Evolutionary conservation across 1,140 invertebrate species (phyloP).

Genomic region (Drosophila albomicans): DNA sequence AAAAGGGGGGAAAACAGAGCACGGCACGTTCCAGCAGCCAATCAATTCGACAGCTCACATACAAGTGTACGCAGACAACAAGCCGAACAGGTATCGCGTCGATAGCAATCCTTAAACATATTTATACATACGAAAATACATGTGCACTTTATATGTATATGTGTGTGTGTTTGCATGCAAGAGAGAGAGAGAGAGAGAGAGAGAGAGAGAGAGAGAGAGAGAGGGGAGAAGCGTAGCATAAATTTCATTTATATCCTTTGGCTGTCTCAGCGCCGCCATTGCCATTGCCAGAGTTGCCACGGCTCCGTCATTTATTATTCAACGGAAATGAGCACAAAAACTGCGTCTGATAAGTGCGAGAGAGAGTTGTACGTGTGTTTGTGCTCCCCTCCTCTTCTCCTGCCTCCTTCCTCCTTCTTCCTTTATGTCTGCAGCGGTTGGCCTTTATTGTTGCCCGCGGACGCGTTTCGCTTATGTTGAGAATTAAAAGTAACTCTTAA

Average conservation of each 20-base stretch:
- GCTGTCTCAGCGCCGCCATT: conserved; percentile 21
- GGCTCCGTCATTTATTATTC: conserved; percentile 63
- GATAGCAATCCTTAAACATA: conserved; percentile 25
- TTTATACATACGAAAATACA: background rate
- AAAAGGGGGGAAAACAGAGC: background rate
- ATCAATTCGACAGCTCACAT: conserved; percentile 69
- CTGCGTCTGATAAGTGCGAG: conserved; percentile 32
- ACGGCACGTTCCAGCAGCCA: conserved; percentile 61
- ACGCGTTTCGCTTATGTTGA: conserved; percentile 61
- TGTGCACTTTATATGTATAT: background rate
- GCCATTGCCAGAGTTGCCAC: conserved; percentile 33
- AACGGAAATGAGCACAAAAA: conserved; percentile 67
- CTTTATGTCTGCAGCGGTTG: conserved; percentile 35
- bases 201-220: background rate
- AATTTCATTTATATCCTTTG: conserved; percentile 57
- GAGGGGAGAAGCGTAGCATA: conserved; percentile 19
- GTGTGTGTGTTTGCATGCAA: conserved; percentile 12
- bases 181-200: background rate
- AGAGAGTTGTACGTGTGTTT: conserved; percentile 16
- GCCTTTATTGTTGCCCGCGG: conserved; percentile 62
- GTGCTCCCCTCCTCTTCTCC: background rate
- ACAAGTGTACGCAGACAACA: conserved; percentile 18
- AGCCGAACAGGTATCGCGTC: conserved; percentile 35
- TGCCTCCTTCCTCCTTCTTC: background rate
- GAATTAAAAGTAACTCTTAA: conserved; percentile 77